Conservation (phyloP, 2,113 vertebrate genomes). For the Nesoenas mayeri region DNA sequence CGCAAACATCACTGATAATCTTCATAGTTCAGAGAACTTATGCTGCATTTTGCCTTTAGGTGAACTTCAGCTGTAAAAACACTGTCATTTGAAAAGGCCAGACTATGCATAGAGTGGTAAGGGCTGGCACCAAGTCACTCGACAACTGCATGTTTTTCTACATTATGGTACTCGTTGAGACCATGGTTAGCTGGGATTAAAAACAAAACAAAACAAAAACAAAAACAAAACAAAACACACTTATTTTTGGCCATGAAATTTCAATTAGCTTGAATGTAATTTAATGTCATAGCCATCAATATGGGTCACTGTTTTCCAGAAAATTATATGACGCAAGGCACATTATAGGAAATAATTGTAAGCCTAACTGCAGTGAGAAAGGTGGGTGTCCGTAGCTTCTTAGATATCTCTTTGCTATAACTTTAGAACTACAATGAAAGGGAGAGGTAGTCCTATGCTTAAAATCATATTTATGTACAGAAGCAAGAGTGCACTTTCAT, state of each 20-base stretch:
- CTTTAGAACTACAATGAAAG: background rate
- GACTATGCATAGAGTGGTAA: background rate
- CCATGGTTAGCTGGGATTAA: background rate
- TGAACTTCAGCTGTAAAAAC: constrained; percentile 27
- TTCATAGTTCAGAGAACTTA: background rate
- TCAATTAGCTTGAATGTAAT: background rate
- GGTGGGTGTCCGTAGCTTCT: background rate
- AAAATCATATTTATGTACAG: background rate
- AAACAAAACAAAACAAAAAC: too few species aligned
- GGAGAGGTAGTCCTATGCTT: rapidly evolving
- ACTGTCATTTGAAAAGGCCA: background rate
- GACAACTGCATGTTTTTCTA: background rate
- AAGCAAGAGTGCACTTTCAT: background rate
- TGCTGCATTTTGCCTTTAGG: background rate
- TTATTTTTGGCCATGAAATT: background rate
- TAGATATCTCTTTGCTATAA: background rate
- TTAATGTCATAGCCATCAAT: background rate
- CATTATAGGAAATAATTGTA: background rate
- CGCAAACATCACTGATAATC: background rate
- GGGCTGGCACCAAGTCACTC: background rate
- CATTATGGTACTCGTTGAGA: background rate
- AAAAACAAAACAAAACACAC: too few species aligned
- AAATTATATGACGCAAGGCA: background rate
- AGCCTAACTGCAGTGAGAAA: background rate
- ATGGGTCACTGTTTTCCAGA: background rate